phyloP scores from a whole-genome alignment of 2,113 vertebrate species.

The Strix uralensis region DNA sequence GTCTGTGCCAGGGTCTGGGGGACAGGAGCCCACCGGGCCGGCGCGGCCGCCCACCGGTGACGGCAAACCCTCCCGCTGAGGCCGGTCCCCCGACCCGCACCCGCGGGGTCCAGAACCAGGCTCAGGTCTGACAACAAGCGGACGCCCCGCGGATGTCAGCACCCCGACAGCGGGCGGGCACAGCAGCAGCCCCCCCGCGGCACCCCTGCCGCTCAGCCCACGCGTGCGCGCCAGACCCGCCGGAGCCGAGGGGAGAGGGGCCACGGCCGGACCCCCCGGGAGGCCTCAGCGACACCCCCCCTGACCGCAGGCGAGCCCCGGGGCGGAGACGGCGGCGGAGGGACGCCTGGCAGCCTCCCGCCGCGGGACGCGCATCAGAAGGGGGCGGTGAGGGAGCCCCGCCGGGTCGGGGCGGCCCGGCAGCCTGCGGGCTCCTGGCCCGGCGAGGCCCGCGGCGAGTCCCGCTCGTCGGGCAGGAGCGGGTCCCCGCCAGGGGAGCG shows the following conservation, averaged over 20 bases:
- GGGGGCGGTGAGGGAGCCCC: too few relatives aligned
- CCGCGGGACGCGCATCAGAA: not conserved
- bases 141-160: too few relatives aligned
- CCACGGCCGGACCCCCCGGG: not conserved
- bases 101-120: fast-evolving
- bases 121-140: not conserved
- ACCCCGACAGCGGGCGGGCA: not conserved
- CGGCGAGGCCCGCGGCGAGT: too few relatives aligned
- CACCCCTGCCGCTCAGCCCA: not conserved
- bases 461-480: too few relatives aligned
- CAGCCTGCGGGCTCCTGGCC: not conserved
- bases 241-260: not conserved
- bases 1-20: not conserved
- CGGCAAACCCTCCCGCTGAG: not conserved
- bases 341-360: not conserved
- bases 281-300: not conserved
- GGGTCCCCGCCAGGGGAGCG: too few relatives aligned
- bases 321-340: not conserved
- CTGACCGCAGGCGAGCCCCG: not conserved
- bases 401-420: not conserved
- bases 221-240: not conserved
- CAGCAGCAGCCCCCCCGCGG: not conserved
- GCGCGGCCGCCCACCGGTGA: not conserved
- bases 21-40: fast-evolving
- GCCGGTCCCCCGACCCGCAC: not conserved